Evolutionary conservation across 2,113 vertebrate genomes (phyloP), one percentile per base, ranked within the genome.

Genomic region (Otolemur garnettii): DNA sequence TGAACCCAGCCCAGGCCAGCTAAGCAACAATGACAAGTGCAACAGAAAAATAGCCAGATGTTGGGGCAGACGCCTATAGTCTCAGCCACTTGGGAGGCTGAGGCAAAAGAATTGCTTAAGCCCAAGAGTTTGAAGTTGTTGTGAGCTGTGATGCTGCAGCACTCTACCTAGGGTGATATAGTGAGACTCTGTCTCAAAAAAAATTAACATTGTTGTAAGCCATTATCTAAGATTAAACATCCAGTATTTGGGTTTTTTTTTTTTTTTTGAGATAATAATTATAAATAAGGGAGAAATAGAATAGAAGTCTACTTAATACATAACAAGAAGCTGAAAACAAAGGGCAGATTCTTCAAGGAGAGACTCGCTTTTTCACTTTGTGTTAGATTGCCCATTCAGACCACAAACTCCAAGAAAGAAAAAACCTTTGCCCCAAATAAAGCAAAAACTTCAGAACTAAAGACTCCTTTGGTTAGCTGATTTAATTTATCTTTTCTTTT

Each of bases 401-500:
- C 19, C 77, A 50, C 24, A 53, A 91, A 85, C n/a, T 72, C 35
- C 28, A 92, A 78, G 84, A 35, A 80, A 78, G 53, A n/a, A 45
- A 82, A 62, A 72, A 38, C 3, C 26, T 45, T 5, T 81, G 45
- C 17, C 33, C 64, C n/a, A 77, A 66, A 94, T 33, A 77, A 14
- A 91, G 35, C 24, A 66, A 50, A 88, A 80, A 79, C 11, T 82
- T 87, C 69, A 42, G n/a, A 88, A 77, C 22, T 77, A 55, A 90
- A 90, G 59, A 77, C 33, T 96, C 57, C 42, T 66, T 68, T 68
- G 33, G 30, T 89, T 84, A 79, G 77, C 12, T 22, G 10, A 84
- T 83, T 26, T 90, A 72, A 94, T 96, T 96, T 84, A 91, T 94
- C 22, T 78, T 96, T 82, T 55, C 57, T 89, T 91, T 89, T 87